Conservation (phyloP, 1,140 invertebrate genomes). For the Telenomus remus region DNA sequence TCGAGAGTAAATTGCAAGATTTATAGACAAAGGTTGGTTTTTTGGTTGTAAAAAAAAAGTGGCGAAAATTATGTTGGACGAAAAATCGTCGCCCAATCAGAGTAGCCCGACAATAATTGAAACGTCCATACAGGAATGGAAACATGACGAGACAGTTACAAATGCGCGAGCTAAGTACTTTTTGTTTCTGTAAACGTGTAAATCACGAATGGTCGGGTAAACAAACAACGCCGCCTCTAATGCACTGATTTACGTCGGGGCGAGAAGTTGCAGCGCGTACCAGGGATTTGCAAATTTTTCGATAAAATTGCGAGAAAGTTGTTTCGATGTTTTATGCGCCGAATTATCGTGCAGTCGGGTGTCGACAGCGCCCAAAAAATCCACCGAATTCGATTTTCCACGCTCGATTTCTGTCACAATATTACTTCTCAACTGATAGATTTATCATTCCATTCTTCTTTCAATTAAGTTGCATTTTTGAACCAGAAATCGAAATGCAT, state of each 20-base stretch:
- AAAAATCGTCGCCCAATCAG: too few species aligned
- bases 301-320: constrained; percentile 56
- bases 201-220: constrained; percentile 58
- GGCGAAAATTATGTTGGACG: too few species aligned
- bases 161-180: constrained; percentile 55
- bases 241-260: constrained; percentile 57
- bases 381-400: constrained; percentile 41
- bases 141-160: constrained; percentile 57
- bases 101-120: too few species aligned
- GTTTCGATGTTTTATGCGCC: constrained; percentile 56
- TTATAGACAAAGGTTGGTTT: too few species aligned
- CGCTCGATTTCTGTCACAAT: constrained; percentile 25
- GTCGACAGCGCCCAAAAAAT: constrained; percentile 52
- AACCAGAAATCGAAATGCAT: too few species aligned
- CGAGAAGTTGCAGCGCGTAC: constrained; percentile 52
- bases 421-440: too few species aligned
- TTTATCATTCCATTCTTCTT: too few species aligned
- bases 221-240: constrained; percentile 54
- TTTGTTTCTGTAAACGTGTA: constrained; percentile 58
- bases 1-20: too few species aligned
- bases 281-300: constrained; percentile 59
- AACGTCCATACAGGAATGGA: constrained; percentile 43
- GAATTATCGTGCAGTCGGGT: constrained; percentile 57
- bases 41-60: too few species aligned
- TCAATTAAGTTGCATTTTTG: too few species aligned